Percentiles rank a stretch among this genome's conserved stretches.
These are phyloP conservation scores for Palythoa grandis DNA, from an alignment of 92 coral and sea anemone genomes.

Conservation along the genomic window DNA sequence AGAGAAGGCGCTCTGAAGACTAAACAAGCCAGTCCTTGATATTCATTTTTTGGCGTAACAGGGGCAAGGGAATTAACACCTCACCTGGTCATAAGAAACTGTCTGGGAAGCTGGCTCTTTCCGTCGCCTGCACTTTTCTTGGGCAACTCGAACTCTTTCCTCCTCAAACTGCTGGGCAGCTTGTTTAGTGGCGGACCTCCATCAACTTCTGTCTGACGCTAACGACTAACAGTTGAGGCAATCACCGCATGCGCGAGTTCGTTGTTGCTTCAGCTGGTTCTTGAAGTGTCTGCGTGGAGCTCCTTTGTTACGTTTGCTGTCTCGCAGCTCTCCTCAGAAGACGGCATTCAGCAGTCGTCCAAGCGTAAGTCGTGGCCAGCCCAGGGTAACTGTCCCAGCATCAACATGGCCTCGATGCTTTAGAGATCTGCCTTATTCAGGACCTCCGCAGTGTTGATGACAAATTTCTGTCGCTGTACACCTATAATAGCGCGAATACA, in stretches of 20 bases:
- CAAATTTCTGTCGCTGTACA: too few species aligned
- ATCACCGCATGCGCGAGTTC: background rate
- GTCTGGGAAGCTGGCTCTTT: background rate
- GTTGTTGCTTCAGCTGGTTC: background rate
- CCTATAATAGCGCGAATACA: too few species aligned
- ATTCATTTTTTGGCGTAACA: constrained; percentile 9
- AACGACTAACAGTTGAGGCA: constrained; percentile 6
- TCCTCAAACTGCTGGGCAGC: constrained; percentile 27
- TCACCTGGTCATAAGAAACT: background rate
- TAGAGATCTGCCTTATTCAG: too few species aligned
- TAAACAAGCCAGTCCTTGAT: constrained; percentile 21
- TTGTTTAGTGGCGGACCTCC: background rate
- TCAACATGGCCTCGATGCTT: too few species aligned
- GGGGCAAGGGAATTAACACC: constrained; percentile 11
- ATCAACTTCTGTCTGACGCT: constrained; percentile 22
- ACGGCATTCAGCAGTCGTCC: too few species aligned
- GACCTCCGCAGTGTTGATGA: too few species aligned
- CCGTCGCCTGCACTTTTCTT: constrained; percentile 22
- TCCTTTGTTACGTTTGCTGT: too few species aligned
- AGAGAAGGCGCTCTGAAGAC: constrained; percentile 12
- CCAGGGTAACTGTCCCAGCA: too few species aligned
- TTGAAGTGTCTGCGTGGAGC: background rate
- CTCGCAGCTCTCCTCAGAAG: too few species aligned
- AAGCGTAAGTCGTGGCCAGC: too few species aligned
- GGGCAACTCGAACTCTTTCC: constrained; percentile 11